Evolutionary conservation across 1,140 invertebrate species (phyloP), one percentile per base, ranked within the genome.

Genomic region (Phortica variegata): DNA sequence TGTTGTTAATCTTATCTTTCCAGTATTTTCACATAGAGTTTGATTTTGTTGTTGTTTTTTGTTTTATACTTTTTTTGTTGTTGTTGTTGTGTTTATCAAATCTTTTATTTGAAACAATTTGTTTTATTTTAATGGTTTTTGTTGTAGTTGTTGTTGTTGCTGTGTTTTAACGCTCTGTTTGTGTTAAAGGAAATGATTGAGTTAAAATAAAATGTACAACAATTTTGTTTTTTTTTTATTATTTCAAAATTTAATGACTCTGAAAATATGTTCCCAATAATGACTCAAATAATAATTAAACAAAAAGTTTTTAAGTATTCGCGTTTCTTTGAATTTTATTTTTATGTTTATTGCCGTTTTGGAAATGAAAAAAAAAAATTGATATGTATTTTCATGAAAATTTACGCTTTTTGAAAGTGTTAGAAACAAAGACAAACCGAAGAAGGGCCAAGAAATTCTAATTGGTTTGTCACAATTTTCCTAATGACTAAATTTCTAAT

Each of bases 11-110:
- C 65, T 70, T 70, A 69, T 66, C 63, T 68, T 66, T 66, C 65
- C 63, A 66, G 63, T 63, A 68, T 63, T 66, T 68, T 68, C 68
- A 37, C 61, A 68, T 53, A 62, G 63, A 47, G 60, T 43, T 54
- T 45, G 46, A 37, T 49, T 49, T 29, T 37, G 20, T 54, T 23
- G 32, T 40, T 48, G 16, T 32, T 45, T 16, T 46, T 32, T 21
- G 32, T 26, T 20, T 15, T 34, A 29, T 18, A 36, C 17, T 15
- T 47, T 33, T 29, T 16, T 15, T 57, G 38, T 21, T n/a, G 34
- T 34, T 39, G 29, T 10, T 18, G 36, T 52, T 57, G 43, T 47
- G 46, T 46, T 47, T 58, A 70, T 58, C 60, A 68, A 69, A 42
- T 23, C 3, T 42, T 26, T 31, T 26, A 20, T 26, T 42, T 31